Evolutionary conservation across 1,140 invertebrate genomes (phyloP), one percentile per base, ranked within the genome.

Genomic region (Melitaea cinxia): DNA sequence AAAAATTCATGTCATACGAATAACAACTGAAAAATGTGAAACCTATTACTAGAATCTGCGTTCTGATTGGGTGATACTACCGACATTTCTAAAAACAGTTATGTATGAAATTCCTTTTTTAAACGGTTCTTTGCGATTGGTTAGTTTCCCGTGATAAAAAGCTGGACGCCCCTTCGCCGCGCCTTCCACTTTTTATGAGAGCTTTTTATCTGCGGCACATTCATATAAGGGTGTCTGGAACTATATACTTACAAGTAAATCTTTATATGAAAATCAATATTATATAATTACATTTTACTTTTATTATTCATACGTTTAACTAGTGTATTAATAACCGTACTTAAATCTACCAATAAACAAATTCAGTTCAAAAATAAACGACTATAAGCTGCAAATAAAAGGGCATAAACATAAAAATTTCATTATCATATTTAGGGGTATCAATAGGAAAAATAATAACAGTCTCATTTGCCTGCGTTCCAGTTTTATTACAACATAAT

Each of bases 391-490:
- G n/a, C n/a, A n/a, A n/a, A n/a, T n/a, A n/a, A n/a, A n/a, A n/a
- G n/a, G n/a, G n/a, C 74, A 78, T 72, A 87, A 75, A 81, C 76
- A 85, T 80, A 83, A 81, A 84, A 80, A 78, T 79, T 70, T 69
- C 78, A 84, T 85, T 84, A 88, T 71, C 70, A 71, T 73, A 68
- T 63, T 67, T 65, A 66, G 21, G 59, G 42, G 61, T 66, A 56
- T 80, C 78, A 84, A 88, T 82, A 72, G 80, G 69, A 77, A 82
- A 86, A n/a, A n/a, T n/a, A n/a, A n/a, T n/a, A n/a, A 85, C 82
- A 82, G 75, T 85, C 75, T 80, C 73, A 84, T 86, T 84, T 84
- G 80, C 80, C 74, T 83, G 69, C 69, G 68, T 72, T 74, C 70
- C 62, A 69, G 56, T 55, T 80, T 79, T 85, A 87, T 87, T 79